Percentiles rank a stretch among this genome's conserved stretches.
Evolutionary conservation across 2,797 vertebrate genomes (phyloP).

Genomic region (Bucorvus abyssinicus): DNA sequence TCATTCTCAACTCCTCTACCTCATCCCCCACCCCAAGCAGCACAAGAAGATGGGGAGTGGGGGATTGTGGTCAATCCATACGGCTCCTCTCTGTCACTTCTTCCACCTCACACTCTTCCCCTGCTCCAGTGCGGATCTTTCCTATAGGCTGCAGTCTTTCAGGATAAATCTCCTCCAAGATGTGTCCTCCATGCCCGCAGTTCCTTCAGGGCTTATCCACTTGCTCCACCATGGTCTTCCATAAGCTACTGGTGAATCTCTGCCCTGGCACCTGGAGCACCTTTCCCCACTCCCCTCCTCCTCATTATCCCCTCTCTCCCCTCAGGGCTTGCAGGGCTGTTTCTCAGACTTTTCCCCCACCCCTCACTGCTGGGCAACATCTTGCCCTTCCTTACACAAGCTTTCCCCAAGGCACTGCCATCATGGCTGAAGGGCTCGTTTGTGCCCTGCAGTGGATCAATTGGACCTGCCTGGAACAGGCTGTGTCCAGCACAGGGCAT

Average conservation of each 20-base stretch:
- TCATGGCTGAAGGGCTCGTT: background rate
- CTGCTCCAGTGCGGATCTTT: background rate
- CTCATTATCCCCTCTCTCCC: background rate
- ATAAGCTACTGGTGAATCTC: background rate
- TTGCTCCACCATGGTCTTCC: background rate
- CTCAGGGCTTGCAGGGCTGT: fast-evolving
- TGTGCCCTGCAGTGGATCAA: background rate
- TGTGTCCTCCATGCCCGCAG: fast-evolving
- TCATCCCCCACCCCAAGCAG: fast-evolving
- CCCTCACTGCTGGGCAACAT: fast-evolving
- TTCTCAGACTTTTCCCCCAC: background rate
- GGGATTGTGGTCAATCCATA: background rate
- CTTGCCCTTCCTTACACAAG: background rate
- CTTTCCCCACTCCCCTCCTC: background rate
- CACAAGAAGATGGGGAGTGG: background rate
- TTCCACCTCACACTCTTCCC: background rate
- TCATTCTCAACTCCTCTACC: background rate
- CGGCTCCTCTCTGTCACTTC: background rate
- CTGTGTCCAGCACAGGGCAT: background rate
- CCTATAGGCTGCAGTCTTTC: background rate
- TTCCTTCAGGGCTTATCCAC: background rate
- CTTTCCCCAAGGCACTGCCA: background rate
- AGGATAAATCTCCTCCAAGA: background rate
- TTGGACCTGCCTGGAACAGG: background rate
- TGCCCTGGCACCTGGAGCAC: background rate